Evolutionary conservation across 2,113 vertebrate species (phyloP), one percentile per base, ranked within the genome.

Genomic region (Cairina moschata): DNA sequence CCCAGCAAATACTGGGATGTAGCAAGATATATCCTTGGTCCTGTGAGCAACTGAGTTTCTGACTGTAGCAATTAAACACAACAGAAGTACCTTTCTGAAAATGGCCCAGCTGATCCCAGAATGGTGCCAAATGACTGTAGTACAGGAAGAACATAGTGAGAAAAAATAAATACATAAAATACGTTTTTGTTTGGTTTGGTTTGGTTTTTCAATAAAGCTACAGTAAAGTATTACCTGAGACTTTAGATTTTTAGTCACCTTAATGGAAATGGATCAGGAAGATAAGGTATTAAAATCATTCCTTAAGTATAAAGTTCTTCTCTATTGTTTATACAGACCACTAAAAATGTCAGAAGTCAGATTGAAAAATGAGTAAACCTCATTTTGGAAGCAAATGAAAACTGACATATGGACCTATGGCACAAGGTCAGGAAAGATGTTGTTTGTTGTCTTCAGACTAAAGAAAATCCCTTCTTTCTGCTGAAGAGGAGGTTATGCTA

Each of bases 331-430:
- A 78, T 72, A 90, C 23, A 79, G 22, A 59, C 36, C 25, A 65
- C 12, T 75, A 66, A 28, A 54, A 75, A 60, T 80, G 66, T 74
- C 88, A 88, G 44, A 87, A 90, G 56, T 54, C 58, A 88, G 8
- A 36, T 32, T 65, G n/a, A 86, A 93, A 94, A 88, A 83, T 42
- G 23, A 92, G 7, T 65, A 88, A 75, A 42, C 17, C 11, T 96
- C 8, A 79, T 90, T 83, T 92, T 56, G 88, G 87, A 92, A 86
- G n/a, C 16, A 80, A 90, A 88, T 63, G 42, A 20, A 95, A 91
- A 66, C 44, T 90, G 36, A 75, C 55, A 40, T 74, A 15, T 1
- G 69, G 52, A 93, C 63, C 50, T 77, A n/a, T 63, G 38, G 18
- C 62, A 77, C 1, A 3, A 90, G 67, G 71, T 82, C 68, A 95